These are phyloP conservation scores for Catharus minimus DNA, from an alignment of 2,113 vertebrate species.

Conservation along the genomic window DNA sequence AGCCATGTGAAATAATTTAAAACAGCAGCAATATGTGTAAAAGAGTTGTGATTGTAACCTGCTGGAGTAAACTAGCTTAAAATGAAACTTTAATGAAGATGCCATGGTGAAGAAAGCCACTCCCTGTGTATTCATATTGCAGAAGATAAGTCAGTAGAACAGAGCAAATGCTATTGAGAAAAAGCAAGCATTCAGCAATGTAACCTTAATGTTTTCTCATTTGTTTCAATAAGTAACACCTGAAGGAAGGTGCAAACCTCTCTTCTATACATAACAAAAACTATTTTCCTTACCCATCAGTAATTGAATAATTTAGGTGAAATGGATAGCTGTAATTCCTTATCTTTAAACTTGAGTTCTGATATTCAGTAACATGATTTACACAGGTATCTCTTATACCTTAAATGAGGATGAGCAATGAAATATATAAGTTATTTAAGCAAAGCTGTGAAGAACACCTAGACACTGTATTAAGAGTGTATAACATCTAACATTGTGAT, in stretches of 20 bases:
- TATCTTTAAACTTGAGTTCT: neutral
- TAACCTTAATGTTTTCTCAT: neutral
- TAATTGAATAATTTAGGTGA: neutral
- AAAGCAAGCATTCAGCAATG: neutral
- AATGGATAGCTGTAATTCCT: neutral
- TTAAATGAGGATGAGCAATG: neutral
- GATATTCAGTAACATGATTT: neutral
- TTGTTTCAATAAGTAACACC: neutral
- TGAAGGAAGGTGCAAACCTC: neutral
- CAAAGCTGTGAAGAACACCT: neutral
- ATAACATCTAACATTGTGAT: neutral
- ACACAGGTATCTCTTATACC: neutral
- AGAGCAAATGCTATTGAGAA: neutral
- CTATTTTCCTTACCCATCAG: neutral
- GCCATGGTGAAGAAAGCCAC: neutral
- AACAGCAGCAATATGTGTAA: neutral
- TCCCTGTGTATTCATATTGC: neutral
- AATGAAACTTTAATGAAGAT: neutral
- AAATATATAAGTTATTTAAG: neutral
- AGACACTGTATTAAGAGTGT: neutral
- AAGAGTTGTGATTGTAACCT: neutral
- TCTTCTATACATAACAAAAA: neutral
- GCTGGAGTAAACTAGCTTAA: neutral
- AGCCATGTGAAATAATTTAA: accelerated
- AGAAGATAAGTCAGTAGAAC: neutral